phyloP scores from a whole-genome alignment of 2,888 invertebrate species.

The Anthophora plumipes region DNA sequence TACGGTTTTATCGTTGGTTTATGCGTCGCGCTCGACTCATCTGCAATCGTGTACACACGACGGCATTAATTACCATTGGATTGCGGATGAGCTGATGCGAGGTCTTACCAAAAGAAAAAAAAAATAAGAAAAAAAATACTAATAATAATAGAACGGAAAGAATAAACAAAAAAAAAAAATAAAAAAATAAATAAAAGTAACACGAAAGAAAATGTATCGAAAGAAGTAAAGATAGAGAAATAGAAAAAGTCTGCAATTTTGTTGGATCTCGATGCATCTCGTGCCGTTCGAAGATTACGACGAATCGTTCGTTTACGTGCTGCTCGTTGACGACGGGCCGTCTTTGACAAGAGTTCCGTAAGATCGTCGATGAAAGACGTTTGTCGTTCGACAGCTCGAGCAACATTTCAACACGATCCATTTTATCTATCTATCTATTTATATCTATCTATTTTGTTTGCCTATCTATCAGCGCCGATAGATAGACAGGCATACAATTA shows the following conservation, averaged over 20 bases:
- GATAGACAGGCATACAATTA: slow-evolving; percentile 59
- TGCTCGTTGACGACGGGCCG: slow-evolving; percentile 47
- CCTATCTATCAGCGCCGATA: slow-evolving; percentile 55
- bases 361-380: slow-evolving; percentile 7
- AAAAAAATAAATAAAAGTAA: neutral
- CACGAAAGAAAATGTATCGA: neutral
- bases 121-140: neutral
- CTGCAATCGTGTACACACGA: slow-evolving; percentile 74
- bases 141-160: neutral
- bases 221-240: slow-evolving; percentile 12
- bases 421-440: slow-evolving; percentile 64
- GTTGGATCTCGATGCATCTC: slow-evolving; percentile 67
- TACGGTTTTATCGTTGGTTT: slow-evolving; percentile 60
- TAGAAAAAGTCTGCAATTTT: slow-evolving; percentile 65
- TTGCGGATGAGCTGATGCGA: slow-evolving; percentile 72
- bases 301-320: slow-evolving; percentile 63
- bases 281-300: slow-evolving; percentile 45
- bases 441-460: slow-evolving; percentile 56
- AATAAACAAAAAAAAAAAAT: too few relatives aligned
- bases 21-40: slow-evolving; percentile 71
- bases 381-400: neutral
- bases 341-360: slow-evolving; percentile 9
- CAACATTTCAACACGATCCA: slow-evolving; percentile 51
- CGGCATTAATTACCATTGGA: slow-evolving; percentile 48
- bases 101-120: slow-evolving; percentile 16